Evolutionary conservation across 2,113 vertebrate species (phyloP).

Genomic region (Sander lucioperca): DNA sequence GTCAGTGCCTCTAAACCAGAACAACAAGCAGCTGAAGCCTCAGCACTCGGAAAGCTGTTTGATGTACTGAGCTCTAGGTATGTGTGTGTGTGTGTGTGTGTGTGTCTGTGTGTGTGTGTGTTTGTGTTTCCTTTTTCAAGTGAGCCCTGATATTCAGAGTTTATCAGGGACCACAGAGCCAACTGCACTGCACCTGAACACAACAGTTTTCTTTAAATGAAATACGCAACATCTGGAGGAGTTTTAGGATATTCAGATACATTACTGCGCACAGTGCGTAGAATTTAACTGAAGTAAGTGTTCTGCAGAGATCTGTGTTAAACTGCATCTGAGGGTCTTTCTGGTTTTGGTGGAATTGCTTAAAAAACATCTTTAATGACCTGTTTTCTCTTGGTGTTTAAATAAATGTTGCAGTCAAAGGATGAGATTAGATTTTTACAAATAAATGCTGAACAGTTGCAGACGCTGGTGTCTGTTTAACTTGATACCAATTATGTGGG

Average conservation of each 20-base stretch:
- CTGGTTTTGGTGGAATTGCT: background rate
- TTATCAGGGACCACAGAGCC: background rate
- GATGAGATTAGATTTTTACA: background rate
- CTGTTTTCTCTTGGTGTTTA: background rate
- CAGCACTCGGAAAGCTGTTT: background rate
- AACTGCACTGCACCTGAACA: background rate
- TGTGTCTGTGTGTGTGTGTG: background rate
- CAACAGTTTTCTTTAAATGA: background rate
- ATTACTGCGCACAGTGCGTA: no score
- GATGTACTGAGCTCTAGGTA: background rate
- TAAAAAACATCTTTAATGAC: background rate
- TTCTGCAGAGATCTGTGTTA: background rate
- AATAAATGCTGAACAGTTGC: background rate
- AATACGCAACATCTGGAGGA: background rate
- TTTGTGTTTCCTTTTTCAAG: background rate
- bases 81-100: background rate
- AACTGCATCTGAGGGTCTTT: background rate
- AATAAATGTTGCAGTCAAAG: background rate
- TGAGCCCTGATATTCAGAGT: background rate
- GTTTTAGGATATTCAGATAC: background rate
- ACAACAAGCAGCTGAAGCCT: constrained; percentile 20
- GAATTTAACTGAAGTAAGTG: background rate
- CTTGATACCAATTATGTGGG: background rate
- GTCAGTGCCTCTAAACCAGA: constrained; percentile 26
- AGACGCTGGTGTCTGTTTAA: no score